Base-by-base conservation (phyloP, 2,113 vertebrate genomes). In the Apteryx mantelli region DNA sequence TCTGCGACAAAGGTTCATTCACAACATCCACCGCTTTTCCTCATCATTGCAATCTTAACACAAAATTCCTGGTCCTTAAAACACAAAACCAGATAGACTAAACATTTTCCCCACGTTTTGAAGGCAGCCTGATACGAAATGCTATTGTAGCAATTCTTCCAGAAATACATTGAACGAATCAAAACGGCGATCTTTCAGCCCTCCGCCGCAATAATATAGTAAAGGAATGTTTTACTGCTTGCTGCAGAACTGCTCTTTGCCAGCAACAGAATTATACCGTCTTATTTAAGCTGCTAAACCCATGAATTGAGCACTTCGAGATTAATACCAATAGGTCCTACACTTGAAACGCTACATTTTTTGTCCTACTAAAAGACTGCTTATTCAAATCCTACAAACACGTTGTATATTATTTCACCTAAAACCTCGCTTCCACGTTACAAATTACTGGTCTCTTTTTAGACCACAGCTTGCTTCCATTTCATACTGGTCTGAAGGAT, bases 401-500 rank as follows among this genome's bases (percentile, higher is more conserved):
- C 1, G 14, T 38, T 40, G 58, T 58, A n/a, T 11, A 2, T 64
- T 79, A 44, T 80, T 87, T 80, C 84, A 65, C 79, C 71, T 61
- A 52, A 96, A 91, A 15, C 50, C 55, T 34, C 82, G n/a, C 32
- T 48, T 56, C 0, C 4, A 46, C 55, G 56, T 89, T 89, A 65
- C 42, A 76, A 93, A 94, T 85, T 77, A 48, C 36, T 78, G 74
- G 79, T 68, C 86, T 93, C 52, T 26, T 53, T 58, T 60, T 7
- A 52, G 46, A 91, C 42, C 52, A 58, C 86, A 86, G 86, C 89
- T 66, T 53, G 48, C 32, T 92, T 69, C 77, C 7, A 3, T 73
- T 92, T 82, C 94, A 85, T 77, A 53, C 50, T 21, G 89, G 85
- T 95, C 85, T 79, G 71, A 90, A 74, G 89, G 86, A 82, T 55